phyloP scores from a whole-genome alignment of 2,113 vertebrate genomes.

The Tetrax tetrax region DNA sequence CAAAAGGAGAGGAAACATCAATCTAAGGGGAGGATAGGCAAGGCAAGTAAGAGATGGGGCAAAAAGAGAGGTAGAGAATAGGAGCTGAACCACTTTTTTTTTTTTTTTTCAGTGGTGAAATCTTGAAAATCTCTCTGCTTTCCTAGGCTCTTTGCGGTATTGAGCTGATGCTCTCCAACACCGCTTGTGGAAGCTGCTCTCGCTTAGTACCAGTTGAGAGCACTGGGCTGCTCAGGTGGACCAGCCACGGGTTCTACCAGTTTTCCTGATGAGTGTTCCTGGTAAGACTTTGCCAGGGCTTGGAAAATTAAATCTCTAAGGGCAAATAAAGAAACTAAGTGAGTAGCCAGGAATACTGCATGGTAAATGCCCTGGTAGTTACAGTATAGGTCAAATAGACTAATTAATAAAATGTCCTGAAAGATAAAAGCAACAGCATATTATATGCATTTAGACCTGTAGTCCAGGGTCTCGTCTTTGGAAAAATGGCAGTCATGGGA shows the following conservation, averaged over 20 bases:
- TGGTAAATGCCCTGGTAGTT: background rate
- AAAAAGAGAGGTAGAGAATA: background rate
- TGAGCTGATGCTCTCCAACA: background rate
- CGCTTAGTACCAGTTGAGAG: rapidly evolving
- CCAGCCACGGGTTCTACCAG: rapidly evolving
- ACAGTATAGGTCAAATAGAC: background rate
- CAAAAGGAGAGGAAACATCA: background rate
- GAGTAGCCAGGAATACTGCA: background rate
- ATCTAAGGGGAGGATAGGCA: background rate
- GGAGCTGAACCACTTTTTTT: background rate
- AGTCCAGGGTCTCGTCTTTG: background rate
- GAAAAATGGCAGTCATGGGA: background rate
- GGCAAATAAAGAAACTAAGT: background rate
- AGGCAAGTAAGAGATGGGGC: background rate
- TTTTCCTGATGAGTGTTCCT: background rate
- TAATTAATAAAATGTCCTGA: background rate
- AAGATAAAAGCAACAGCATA: background rate
- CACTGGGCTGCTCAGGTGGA: background rate
- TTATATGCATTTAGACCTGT: background rate
- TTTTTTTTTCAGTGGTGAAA: background rate
- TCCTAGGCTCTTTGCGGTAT: background rate
- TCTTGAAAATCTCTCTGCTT: background rate
- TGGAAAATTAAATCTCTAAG: background rate
- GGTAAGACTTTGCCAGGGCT: background rate
- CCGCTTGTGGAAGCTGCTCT: background rate